phyloP scores from a whole-genome alignment of 2,888 invertebrate species.

The Chydorus sphaericus region DNA sequence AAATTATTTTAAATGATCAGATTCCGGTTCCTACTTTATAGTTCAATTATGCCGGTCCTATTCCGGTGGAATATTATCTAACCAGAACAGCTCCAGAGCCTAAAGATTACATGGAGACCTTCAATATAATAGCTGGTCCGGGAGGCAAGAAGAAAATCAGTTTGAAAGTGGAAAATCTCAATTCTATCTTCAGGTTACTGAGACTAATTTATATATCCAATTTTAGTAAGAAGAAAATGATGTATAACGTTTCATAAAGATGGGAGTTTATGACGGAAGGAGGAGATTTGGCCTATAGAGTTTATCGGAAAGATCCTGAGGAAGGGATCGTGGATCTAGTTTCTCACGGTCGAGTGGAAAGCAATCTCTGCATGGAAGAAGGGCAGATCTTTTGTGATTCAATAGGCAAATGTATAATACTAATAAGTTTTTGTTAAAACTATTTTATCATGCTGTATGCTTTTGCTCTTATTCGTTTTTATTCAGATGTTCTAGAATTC shows the following conservation, averaged over 20 bases:
- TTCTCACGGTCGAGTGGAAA: not conserved
- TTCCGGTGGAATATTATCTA: not conserved
- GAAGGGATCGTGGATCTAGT: not conserved
- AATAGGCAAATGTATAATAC: not conserved
- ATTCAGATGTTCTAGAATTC: constrained; percentile 21
- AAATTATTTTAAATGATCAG: not conserved
- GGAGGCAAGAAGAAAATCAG: not conserved
- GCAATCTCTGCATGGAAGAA: not conserved
- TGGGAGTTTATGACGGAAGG: constrained; percentile 1
- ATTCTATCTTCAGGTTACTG: constrained; percentile 26
- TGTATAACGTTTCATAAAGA: not conserved
- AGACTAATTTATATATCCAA: not conserved
- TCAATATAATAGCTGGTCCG: not conserved
- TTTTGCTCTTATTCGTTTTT: too few relatives aligned
- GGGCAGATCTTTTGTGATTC: not conserved
- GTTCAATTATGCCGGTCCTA: not conserved
- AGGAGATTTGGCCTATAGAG: constrained; percentile 36
- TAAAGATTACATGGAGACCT: not conserved
- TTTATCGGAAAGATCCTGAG: constrained; percentile 29
- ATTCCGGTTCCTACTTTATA: not conserved
- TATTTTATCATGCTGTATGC: too few relatives aligned
- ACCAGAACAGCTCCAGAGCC: not conserved
- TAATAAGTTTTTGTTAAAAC: too few relatives aligned
- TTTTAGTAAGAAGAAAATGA: too few relatives aligned
- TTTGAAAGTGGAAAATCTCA: not conserved